Evolutionary conservation across 2,888 invertebrate genomes (phyloP), one percentile per base, ranked within the genome.

Genomic region (Scelioninae gen. 1): DNA sequence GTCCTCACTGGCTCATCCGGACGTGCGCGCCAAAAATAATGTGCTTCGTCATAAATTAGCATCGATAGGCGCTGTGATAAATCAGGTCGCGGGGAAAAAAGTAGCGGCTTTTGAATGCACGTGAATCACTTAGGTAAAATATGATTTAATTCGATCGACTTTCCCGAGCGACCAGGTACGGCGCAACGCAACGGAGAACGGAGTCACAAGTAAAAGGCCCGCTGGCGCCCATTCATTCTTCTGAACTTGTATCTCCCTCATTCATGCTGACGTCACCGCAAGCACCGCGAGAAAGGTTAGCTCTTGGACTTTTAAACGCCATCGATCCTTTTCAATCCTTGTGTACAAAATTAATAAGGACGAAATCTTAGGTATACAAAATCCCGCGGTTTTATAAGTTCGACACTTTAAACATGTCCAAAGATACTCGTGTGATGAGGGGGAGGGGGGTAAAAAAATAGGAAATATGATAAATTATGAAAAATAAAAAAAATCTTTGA

Each of bases 211-310:
- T 62, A 80, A 72, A 66, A 65, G 62, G 68, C 65, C 79, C 74
- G 68, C 49, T 10, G 74, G 80, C 74, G 38, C 68, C 63, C 74
- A 80, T 80, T 80, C 80, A 80, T 74, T 80, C 62, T 74, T 62
- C 40, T 40, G 53, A 63, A 80, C 60, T 74, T 68, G 72, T 66
- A 53, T 79, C 66, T 53, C 40, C 66, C 79, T 79, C 72, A 72
- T 79, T 79, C 60, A 72, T 72, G 65, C 72, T 58, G 71, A 72
- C 79, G 79, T 79, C 79, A 72, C 34, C n/a, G 65, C 47, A n/a
- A 40, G 63, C 58, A 40, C 45, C 34, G 55, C 62, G 43, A 23
- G 63, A 63, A 56, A 63, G 47, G 62, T 40, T 40, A 32, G 49
- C 63, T 63, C 49, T 69, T 40, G 72, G 66, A 79, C 72, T 79